Percentiles rank a stretch among this genome's conserved stretches.
These are phyloP conservation scores for Oxyteleia sp. DNA, from an alignment of 2,888 invertebrate species.

Conservation along the genomic window DNA sequence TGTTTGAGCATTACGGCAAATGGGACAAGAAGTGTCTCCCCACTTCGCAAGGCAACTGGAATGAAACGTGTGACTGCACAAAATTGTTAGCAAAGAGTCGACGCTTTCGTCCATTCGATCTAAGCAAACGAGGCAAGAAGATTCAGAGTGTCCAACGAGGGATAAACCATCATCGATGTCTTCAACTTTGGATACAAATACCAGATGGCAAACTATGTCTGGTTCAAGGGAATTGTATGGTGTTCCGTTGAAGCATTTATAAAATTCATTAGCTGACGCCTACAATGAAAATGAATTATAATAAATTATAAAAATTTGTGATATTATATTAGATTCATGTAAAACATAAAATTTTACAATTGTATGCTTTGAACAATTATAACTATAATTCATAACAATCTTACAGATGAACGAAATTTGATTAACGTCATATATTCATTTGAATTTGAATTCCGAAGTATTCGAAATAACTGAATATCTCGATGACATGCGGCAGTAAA, in stretches of 20 bases:
- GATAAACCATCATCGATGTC: slow-evolving; percentile 94
- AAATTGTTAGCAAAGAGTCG: slow-evolving; percentile 98
- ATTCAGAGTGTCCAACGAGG: slow-evolving; percentile 95
- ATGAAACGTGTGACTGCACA: slow-evolving; percentile 99
- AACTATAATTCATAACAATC: slow-evolving; percentile 19
- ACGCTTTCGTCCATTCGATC: slow-evolving; percentile 99
- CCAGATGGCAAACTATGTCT: slow-evolving; percentile 95
- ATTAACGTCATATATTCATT: slow-evolving; percentile 98
- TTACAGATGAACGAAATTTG: slow-evolving; percentile 89
- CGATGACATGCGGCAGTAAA: slow-evolving; percentile 98
- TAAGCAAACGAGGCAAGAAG: slow-evolving; percentile 98
- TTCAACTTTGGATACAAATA: slow-evolving; percentile 98
- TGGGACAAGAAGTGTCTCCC: slow-evolving; percentile 99
- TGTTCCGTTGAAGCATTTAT: slow-evolving; percentile 96
- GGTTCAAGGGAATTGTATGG: slow-evolving; percentile 98
- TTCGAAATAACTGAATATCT: slow-evolving; percentile 96
- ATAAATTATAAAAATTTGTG: neutral
- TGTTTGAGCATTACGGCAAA: slow-evolving; percentile 96
- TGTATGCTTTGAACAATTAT: neutral
- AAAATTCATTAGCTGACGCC: slow-evolving; percentile 96
- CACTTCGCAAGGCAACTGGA: slow-evolving; percentile 98
- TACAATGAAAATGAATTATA: slow-evolving; percentile 85
- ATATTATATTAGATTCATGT: no score
- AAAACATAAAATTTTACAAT: no score
- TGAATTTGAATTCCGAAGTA: slow-evolving; percentile 96